Conservation (phyloP, 37 sponge, comb jelly and placozoan genomes). For the Tethya wilhelma region DNA sequence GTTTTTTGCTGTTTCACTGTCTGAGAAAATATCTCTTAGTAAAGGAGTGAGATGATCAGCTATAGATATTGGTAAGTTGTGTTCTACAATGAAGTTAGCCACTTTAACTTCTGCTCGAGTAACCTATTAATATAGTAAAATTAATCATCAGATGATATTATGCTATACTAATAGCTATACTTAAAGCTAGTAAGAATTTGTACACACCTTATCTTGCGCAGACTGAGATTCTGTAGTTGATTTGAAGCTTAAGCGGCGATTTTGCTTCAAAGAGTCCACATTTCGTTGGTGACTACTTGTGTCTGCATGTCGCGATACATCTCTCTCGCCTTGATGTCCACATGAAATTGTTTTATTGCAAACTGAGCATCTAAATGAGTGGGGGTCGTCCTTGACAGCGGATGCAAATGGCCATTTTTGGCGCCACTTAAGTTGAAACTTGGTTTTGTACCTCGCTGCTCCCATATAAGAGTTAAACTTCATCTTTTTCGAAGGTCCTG, state of each 20-base stretch:
- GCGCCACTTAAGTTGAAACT: constrained; percentile 40
- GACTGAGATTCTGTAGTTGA: too few relatives aligned
- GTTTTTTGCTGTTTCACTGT: constrained; percentile 46
- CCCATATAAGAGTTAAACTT: too few relatives aligned
- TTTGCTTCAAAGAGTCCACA: too few relatives aligned
- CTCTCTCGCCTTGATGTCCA: constrained; percentile 55
- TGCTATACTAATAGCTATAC: too few relatives aligned
- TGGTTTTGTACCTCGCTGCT: constrained; percentile 50
- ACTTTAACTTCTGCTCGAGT: constrained; percentile 67
- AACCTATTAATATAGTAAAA: too few relatives aligned
- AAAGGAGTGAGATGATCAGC: constrained; percentile 62
- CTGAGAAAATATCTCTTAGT: constrained; percentile 51
- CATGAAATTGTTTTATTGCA: constrained; percentile 32
- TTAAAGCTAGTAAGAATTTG: too few relatives aligned
- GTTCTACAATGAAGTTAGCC: constrained; percentile 37
- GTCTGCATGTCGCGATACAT: constrained; percentile 47
- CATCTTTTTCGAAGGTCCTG: too few relatives aligned
- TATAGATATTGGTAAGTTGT: constrained; percentile 60
- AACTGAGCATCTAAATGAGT: constrained; percentile 33
- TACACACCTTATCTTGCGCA: too few relatives aligned
- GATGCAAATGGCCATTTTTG: constrained; percentile 45
- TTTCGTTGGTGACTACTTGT: too few relatives aligned
- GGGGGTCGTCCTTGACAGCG: constrained; percentile 12
- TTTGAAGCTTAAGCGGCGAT: too few relatives aligned
- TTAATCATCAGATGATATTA: too few relatives aligned